Evolutionary conservation across 2,797 vertebrate genomes (phyloP).

Genomic region (Gymnopithys bicolor): DNA sequence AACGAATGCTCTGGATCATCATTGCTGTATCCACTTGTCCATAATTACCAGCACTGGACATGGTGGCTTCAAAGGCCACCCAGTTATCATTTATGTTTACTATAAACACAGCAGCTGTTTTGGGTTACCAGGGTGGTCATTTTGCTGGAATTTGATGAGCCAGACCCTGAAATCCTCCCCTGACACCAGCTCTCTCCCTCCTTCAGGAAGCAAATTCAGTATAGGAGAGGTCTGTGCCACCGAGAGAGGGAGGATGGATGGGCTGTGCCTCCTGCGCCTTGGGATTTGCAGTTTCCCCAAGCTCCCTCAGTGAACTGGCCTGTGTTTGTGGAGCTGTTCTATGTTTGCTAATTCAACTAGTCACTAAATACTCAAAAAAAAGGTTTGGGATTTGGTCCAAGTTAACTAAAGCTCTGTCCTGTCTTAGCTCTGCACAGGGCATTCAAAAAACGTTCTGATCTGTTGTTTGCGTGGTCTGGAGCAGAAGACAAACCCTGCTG

Average conservation of each 20-base stretch:
- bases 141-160: constrained; percentile 48
- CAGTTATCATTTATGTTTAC: constrained; percentile 68
- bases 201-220: not conserved
- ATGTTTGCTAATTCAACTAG: not conserved
- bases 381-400: not conserved
- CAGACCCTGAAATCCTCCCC: constrained; percentile 26
- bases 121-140: constrained; percentile 53
- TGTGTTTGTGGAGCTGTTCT: not conserved
- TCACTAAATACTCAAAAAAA: not conserved
- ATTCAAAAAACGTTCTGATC: not conserved
- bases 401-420: not conserved
- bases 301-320: not conserved
- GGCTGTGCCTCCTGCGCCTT: rapidly evolving
- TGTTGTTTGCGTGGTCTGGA: not conserved
- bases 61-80: constrained; percentile 70
- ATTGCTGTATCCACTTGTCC: constrained; percentile 40
- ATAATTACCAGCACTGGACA: constrained; percentile 50
- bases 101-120: constrained; percentile 70
- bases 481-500: not conserved
- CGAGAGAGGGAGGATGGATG: not conserved
- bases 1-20: constrained; percentile 36
- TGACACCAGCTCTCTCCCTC: constrained; percentile 1
- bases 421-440: not conserved
- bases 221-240: not conserved
- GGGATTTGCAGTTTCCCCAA: not conserved